Evolutionary conservation across 2,888 invertebrate genomes (phyloP), one percentile per base, ranked within the genome.

Genomic region (Rotaria macrura): DNA sequence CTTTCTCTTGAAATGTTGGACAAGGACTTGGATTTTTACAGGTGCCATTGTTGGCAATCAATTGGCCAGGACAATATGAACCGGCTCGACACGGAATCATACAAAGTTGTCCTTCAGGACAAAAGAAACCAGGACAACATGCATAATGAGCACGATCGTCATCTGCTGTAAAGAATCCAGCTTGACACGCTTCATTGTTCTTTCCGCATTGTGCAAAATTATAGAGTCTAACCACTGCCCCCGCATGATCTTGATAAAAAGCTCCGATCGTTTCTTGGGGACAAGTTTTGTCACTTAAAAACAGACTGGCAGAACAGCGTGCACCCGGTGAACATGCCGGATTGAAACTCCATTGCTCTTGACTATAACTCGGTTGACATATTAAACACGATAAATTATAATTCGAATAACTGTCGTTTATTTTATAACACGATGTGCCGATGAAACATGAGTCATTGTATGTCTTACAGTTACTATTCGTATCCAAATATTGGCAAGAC

Each of bases 251-350:
- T 1, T n/a, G 2, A 43, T 40, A 43, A 5, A 79, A 79, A 3
- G 2, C 14, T 25, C 2, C 25, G 9, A 79, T 79, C 0, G 12
- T 43, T 0, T 25, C 20, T 0, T 1, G 0, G 0, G 7, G 6
- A n/a, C 79, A 79, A 25, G 43, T 10, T n/a, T 79, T 40, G 20
- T 6, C 5, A 25, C 0, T 2, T 5, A 43, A 2, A 7, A 79
- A 43, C 3, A 4, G 20, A 0, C 10, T 0, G 14, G 40, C 9
- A 0, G 1, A 0, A 14, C 79, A 79, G 14, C 1, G 2, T 3
- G 7, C 0, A 25, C 14, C 12, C 0, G 79, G 25, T n/a, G 40
- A 79, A n/a, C 79, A 79, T 3, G 6, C 4, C 0, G 20, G 2
- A 25, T 79, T 79, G 14, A 79, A 40, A 79, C 40, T 40, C 79